Evolutionary conservation across 2,888 invertebrate genomes (phyloP).

Genomic region (Tiliacea aurago): DNA sequence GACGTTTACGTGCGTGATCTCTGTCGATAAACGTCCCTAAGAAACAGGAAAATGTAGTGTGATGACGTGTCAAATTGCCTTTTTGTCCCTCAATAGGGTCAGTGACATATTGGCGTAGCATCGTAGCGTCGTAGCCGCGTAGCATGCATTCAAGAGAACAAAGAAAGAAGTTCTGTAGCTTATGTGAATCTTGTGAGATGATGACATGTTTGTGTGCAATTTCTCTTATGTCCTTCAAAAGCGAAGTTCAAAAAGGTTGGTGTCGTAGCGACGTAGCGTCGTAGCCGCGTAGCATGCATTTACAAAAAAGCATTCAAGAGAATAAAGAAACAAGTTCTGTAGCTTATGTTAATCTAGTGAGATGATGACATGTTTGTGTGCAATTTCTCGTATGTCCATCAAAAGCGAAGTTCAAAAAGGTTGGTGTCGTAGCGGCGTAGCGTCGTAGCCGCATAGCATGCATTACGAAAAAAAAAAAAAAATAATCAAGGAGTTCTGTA

Average conservation of each 20-base stretch:
- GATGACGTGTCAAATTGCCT: constrained; percentile 29
- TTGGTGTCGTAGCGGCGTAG: constrained; percentile 14
- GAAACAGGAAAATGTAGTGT: constrained; percentile 39
- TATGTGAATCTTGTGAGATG: neutral
- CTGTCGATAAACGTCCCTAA: constrained; percentile 21
- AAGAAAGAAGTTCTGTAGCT: neutral
- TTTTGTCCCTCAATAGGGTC: constrained; percentile 21
- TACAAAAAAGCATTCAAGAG: neutral
- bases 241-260: neutral
- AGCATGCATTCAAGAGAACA: neutral
- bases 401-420: neutral
- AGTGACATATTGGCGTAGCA: constrained; percentile 18
- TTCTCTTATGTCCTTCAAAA: neutral
- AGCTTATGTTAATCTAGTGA: neutral
- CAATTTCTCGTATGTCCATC: neutral
- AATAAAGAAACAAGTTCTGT: neutral
- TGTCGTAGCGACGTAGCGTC: constrained; percentile 19
- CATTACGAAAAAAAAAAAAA: neutral
- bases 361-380: neutral
- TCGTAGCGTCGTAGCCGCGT: constrained; percentile 29
- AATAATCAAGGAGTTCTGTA: neutral
- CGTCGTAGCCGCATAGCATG: constrained; percentile 19
- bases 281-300: constrained; percentile 16
- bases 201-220: neutral
- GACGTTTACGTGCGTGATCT: constrained; percentile 39